Base-by-base conservation (phyloP, 2,113 vertebrate species). In the Cyprinus carpio region DNA sequence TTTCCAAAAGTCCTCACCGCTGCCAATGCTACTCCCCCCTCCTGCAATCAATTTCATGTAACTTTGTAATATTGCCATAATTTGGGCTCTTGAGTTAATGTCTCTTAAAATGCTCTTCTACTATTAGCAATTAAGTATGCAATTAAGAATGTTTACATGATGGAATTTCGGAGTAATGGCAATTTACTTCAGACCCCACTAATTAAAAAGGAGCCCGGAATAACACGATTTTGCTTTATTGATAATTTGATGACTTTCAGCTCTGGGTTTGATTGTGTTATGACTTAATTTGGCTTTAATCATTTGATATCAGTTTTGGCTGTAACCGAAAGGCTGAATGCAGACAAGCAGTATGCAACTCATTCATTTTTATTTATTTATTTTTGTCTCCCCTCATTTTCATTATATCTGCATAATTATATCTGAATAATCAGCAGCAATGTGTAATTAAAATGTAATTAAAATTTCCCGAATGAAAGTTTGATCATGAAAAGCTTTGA, bases 141-240 rank as follows among this genome's bases (percentile, higher is more conserved):
- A 92, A 91, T 93, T 93, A 93, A 87, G 89, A 88, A 71, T 89
- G 88, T 92, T 92, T 92, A 85, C 86, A 79, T 77, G 81, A 90
- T 88, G 84, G 67, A 86, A 92, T 92, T 92, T 79, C 81, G n/a
- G 84, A 87, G 86, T 87, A 91, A 92, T 88, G 89, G 74, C 75
- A 85, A 86, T 90, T 92, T 81, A 89, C 89, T 89, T 88, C 86
- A 85, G 74, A 90, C 89, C 79, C 16, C 37, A 87, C 82, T 86
- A 85, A 88, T 88, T 84, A 90, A 87, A 58, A 80, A 87, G n/a
- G 84, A 82, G 27, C 4, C 29, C 85, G 31, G 82, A 46, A 20
- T 46, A 34, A 75, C 65, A 51, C 58, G 60, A 43, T 72, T 85
- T 75, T 81, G 64, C 87, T 88, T 40, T 86, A 81, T 79, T 85